Conservation (phyloP, 92 coral and sea anemone genomes). For the Epizoanthus fatuus region DNA sequence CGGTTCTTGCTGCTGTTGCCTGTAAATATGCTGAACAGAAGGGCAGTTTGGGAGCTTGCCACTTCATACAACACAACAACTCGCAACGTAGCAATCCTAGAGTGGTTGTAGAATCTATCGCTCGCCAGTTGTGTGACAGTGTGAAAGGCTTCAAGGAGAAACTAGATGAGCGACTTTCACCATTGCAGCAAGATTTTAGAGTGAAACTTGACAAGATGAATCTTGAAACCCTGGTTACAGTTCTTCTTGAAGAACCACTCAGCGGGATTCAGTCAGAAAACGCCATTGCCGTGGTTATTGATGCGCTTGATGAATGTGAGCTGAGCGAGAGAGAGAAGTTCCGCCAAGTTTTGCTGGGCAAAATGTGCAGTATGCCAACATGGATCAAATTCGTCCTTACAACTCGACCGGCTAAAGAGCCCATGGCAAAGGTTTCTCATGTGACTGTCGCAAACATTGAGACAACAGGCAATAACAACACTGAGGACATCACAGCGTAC, state of each 20-base stretch:
- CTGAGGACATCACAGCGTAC: background rate
- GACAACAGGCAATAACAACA: background rate
- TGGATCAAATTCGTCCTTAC: background rate
- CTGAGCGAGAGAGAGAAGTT: background rate
- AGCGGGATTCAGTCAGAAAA: background rate
- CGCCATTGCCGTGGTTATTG: background rate
- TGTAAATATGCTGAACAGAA: background rate
- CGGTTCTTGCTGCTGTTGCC: background rate
- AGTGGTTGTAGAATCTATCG: background rate
- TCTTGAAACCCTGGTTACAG: background rate
- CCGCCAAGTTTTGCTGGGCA: background rate
- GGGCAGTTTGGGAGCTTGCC: background rate
- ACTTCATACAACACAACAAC: background rate
- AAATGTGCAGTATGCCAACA: background rate
- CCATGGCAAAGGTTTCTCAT: background rate
- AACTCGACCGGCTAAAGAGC: background rate
- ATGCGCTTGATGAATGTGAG: slow-evolving; percentile 1
- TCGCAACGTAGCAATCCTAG: slow-evolving; percentile 2
- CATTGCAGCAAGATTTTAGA: background rate
- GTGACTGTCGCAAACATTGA: background rate
- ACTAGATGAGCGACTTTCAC: background rate
- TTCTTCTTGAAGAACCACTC: background rate
- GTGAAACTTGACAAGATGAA: background rate
- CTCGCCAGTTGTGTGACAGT: background rate
- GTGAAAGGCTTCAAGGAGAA: slow-evolving; percentile 1